Conservation (phyloP, 2,797 vertebrate genomes). For the Cossypha caffra region DNA sequence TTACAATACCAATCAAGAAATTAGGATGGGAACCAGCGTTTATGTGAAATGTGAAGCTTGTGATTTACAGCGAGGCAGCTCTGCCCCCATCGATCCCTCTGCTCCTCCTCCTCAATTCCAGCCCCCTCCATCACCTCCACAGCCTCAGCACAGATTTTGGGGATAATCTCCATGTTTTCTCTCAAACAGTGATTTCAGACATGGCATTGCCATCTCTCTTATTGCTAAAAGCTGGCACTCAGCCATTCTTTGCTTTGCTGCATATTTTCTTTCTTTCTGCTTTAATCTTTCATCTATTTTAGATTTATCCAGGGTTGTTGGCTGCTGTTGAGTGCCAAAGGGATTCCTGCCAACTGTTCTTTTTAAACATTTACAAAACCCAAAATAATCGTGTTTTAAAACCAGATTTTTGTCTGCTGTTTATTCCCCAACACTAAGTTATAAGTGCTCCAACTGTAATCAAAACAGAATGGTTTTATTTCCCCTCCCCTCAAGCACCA, state of each 20-base stretch:
- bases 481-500: background rate
- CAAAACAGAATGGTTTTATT: background rate
- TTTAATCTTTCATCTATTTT: slow-evolving; percentile 23
- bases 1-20: background rate
- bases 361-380: background rate
- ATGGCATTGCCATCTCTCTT: background rate
- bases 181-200: background rate
- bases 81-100: background rate
- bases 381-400: background rate
- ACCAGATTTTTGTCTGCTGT: background rate
- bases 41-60: background rate
- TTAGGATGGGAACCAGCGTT: background rate
- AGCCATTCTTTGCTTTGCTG: background rate
- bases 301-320: background rate
- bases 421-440: background rate
- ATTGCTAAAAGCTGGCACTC: background rate
- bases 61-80: background rate
- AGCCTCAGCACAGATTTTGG: background rate
- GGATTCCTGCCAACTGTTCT: background rate
- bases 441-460: background rate
- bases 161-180: background rate
- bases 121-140: background rate
- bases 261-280: background rate
- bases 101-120: background rate
- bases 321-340: background rate